These are phyloP conservation scores for Acestrorhynchus altus DNA, from an alignment of 2,797 vertebrate genomes.

Conservation along the genomic window DNA sequence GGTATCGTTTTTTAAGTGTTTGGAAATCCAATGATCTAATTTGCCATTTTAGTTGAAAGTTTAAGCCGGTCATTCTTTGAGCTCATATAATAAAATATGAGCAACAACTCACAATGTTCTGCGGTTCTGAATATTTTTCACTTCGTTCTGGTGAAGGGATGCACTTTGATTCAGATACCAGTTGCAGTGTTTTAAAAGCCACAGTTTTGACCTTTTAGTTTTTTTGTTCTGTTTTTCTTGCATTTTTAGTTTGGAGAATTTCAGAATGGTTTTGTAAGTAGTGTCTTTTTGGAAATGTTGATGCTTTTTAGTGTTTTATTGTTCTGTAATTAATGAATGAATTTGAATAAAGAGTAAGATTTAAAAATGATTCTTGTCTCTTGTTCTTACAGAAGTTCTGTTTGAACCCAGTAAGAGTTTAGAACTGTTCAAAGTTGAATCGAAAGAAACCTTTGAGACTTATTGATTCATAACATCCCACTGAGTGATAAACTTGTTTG, in stretches of 20 bases:
- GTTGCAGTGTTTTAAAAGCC: conserved; percentile 14
- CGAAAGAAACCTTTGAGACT: not conserved
- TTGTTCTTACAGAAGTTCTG: not conserved
- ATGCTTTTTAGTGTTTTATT: conserved; percentile 41
- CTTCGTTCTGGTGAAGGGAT: conserved; percentile 10
- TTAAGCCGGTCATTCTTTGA: not conserved
- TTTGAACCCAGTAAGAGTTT: not conserved
- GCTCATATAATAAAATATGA: not conserved
- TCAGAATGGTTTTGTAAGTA: conserved; percentile 3
- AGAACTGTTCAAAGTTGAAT: not conserved
- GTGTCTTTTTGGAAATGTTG: conserved; percentile 11
- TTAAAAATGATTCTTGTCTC: not conserved
- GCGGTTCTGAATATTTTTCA: conserved; percentile 2
- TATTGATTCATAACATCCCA: not conserved
- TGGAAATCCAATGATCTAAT: not conserved
- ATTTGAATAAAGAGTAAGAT: conserved; percentile 37
- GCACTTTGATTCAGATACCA: conserved; percentile 3
- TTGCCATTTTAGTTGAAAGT: not conserved
- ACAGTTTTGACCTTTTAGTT: not conserved
- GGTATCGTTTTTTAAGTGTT: not conserved
- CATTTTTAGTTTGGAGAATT: not conserved
- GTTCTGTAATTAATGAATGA: conserved; percentile 3
- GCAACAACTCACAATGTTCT: not conserved
- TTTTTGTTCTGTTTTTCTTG: not conserved
- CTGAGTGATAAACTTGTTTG: not conserved